A percentile compares a stretch with the other conserved stretches of the same genome.
phyloP scores from a whole-genome alignment of 2,888 invertebrate genomes.

The Abscondita cerata region DNA sequence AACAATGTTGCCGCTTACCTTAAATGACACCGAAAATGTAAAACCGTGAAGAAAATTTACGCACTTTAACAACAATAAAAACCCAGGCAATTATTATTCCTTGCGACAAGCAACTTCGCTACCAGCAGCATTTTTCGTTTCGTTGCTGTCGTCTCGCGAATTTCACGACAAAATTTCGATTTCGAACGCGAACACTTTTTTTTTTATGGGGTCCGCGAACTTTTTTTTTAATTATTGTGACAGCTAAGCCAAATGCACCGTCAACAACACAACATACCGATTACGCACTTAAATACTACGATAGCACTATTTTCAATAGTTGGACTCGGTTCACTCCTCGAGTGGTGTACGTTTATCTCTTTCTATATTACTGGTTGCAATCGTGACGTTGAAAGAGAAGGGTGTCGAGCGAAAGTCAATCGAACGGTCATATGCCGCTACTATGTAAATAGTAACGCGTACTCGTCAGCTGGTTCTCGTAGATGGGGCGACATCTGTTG shows the following conservation, averaged over 20 bases:
- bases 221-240: constrained; percentile 22
- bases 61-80: too few species aligned
- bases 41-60: too few species aligned
- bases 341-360: neutral
- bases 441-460: neutral
- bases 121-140: too few species aligned
- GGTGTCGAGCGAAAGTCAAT: neutral
- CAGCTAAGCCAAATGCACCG: constrained; percentile 26
- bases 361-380: neutral
- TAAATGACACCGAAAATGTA: too few species aligned
- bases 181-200: constrained; percentile 2
- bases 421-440: constrained; percentile 4
- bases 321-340: neutral
- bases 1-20: too few species aligned
- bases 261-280: constrained; percentile 20
- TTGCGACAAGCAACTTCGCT: too few species aligned
- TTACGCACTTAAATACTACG: constrained; percentile 12
- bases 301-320: constrained; percentile 22
- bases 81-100: too few species aligned
- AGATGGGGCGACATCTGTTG: too few species aligned
- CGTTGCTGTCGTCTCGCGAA: too few species aligned
- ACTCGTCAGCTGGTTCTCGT: constrained; percentile 3
- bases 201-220: too few species aligned
- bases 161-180: too few species aligned
- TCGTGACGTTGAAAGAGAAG: constrained; percentile 3